Conservation (phyloP, 2,888 invertebrate genomes). For the Eupelmus urozonus region DNA sequence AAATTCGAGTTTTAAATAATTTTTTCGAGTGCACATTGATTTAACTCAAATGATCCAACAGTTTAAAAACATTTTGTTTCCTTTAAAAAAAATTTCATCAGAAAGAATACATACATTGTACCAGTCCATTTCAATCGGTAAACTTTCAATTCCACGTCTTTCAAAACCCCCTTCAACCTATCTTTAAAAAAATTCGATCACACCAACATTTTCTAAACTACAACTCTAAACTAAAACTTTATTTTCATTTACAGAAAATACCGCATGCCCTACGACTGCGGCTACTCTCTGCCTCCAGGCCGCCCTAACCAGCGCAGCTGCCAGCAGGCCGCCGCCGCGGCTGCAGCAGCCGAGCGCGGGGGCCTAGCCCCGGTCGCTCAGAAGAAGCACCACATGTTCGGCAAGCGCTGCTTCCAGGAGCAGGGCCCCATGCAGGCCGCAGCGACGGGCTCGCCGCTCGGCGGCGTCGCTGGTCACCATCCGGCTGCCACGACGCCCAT, state of each 20-base stretch:
- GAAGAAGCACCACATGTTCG: constrained; percentile 96
- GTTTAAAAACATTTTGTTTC: background rate
- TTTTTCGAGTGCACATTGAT: too few species aligned
- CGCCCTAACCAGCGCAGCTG: constrained; percentile 6
- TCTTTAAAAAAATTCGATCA: too few species aligned
- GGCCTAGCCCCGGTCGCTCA: constrained; percentile 83
- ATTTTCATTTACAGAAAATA: constrained; percentile 79
- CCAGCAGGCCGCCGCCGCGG: constrained; percentile 24
- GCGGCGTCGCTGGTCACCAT: constrained; percentile 8
- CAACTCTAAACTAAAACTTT: too few species aligned
- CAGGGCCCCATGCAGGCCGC: constrained; percentile 66
- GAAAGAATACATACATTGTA: too few species aligned
- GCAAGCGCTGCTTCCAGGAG: constrained; percentile 90
- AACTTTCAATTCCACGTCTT: too few species aligned
- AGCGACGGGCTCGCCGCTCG: constrained; percentile 8
- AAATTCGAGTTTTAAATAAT: too few species aligned
- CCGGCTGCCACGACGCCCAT: constrained; percentile 67
- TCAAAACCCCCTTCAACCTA: too few species aligned
- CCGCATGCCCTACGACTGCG: constrained; percentile 85
- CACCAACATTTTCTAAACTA: too few species aligned
- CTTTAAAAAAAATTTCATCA: too few species aligned
- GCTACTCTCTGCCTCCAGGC: constrained; percentile 77
- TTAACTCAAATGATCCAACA: background rate
- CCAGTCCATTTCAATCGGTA: too few species aligned
- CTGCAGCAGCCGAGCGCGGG: constrained; percentile 12